Base-by-base conservation (phyloP, 2,888 invertebrate species). In the Helleia helle region DNA sequence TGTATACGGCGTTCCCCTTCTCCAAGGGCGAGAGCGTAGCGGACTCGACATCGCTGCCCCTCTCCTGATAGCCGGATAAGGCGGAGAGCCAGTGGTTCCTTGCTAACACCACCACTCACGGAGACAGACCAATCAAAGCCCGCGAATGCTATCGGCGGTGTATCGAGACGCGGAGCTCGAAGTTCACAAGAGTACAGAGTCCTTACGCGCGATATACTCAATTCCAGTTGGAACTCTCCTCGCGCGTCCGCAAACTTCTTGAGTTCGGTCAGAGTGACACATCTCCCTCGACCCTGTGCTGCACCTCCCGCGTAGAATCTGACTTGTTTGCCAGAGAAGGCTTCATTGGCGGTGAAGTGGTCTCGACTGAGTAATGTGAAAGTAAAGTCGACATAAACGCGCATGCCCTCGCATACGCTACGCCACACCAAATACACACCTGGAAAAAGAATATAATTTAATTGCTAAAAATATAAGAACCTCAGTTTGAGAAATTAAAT, bases 81-180 rank as follows among this genome's bases (percentile, higher is more conserved):
- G 41, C 90, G 88, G 38, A 91, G 55, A 8, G 76, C 51, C 5
- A 83, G 55, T 1, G 81, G 80, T 39, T 89, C 88, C 54, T 88
- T 88, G 18, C 87, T 88, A 42, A 80, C 72, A 27, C 89, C 89
- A 39, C 86, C 83, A 2, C 87, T 89, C 28, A 90, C 87, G 1
- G 89, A 85, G 30, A 93, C 83, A 56, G 91, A 92, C 94, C 94
- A 94, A 62, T 94, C 93, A 66, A 92, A 93, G 17, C 92, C 90
- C 5, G 93, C 93, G 64, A 93, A 94, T 0, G 90, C 89, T 67
- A 94, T 93, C 43, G 81, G 83, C 11, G 80, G 74, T 15, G 83
- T 81, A 45, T 80, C 83, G 31, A 87, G 75, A 4, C 86, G 85
- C 1, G 90, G 89, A 27, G 91, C 81, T 12, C 87, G 84, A 46